Percentiles rank a stretch among this genome's conserved stretches.
These are phyloP conservation scores for Laticauda laticaudata DNA, from an alignment of 2,113 vertebrate genomes.

Conservation along the genomic window DNA sequence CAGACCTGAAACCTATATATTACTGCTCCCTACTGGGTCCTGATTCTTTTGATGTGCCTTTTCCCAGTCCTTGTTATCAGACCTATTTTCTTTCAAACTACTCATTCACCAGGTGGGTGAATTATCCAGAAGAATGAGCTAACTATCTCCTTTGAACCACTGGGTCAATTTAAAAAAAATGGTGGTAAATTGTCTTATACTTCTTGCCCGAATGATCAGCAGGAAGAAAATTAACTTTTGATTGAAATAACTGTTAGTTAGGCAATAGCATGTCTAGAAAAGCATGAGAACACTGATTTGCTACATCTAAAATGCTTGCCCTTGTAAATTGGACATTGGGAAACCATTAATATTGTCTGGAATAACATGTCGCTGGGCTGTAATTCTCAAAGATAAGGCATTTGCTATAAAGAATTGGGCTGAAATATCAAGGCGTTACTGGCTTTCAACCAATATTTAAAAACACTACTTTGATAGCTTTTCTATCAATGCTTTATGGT, in stretches of 20 bases:
- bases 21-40: neutral
- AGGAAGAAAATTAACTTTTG: constrained; percentile 7
- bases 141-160: neutral
- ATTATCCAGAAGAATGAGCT: neutral
- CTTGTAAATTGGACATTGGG: neutral
- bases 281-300: neutral
- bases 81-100: neutral
- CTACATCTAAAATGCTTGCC: neutral
- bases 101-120: neutral
- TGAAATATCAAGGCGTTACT: neutral
- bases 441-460: neutral
- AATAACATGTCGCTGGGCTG: neutral
- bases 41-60: neutral
- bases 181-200: neutral
- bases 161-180: neutral
- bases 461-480: neutral
- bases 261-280: neutral
- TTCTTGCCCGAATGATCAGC: neutral
- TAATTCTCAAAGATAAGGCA: neutral
- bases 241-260: constrained; percentile 1
- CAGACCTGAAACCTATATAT: neutral
- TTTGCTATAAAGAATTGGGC: neutral
- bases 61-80: neutral
- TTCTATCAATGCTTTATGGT: neutral
- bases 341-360: neutral